A percentile compares a stretch with the other conserved stretches of the same genome.
phyloP scores from a whole-genome alignment of 2,797 vertebrate genomes.

The Denticeps clupeoides region DNA sequence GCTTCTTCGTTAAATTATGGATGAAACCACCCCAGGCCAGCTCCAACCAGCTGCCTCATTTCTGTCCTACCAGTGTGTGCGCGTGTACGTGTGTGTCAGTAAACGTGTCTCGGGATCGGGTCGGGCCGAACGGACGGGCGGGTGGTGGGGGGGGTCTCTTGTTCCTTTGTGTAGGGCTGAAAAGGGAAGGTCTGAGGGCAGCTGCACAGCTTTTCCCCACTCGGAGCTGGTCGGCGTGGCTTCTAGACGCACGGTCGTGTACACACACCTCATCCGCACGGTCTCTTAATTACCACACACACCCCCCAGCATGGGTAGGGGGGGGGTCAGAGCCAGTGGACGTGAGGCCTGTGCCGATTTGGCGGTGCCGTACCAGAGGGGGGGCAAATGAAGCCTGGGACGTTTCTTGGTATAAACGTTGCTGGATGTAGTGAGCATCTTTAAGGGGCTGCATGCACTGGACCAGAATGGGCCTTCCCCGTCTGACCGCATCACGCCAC shows the following conservation, averaged over 20 bases:
- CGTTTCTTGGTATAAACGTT: constrained; percentile 57
- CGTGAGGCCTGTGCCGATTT: no score
- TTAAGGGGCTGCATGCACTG: no score
- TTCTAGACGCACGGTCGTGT: constrained; percentile 50
- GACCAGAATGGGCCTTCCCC: constrained; percentile 68
- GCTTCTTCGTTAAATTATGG: constrained; percentile 28
- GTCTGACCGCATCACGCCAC: constrained; percentile 26
- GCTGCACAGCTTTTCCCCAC: constrained; percentile 85
- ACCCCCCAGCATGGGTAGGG: constrained; percentile 36
- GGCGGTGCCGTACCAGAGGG: no score
- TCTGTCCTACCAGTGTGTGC: no score
- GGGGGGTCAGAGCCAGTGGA: constrained; percentile 46
- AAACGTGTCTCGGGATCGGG: constrained; percentile 8
- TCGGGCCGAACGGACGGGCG: constrained; percentile 38
- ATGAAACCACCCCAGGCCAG: constrained; percentile 22
- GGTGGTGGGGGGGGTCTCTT: constrained; percentile 52
- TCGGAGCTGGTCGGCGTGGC: constrained; percentile 93
- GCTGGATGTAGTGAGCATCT: no score
- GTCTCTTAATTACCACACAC: constrained; percentile 31
- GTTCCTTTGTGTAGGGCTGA: constrained; percentile 60
- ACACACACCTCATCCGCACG: constrained; percentile 23
- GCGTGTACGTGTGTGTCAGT: no score
- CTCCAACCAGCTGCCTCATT: constrained; percentile 12
- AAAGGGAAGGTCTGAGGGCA: constrained; percentile 64
- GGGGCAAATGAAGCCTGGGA: constrained; percentile 63